These are phyloP conservation scores for Cyanoderma ruficeps DNA, from an alignment of 2,113 vertebrate species.

Conservation along the genomic window DNA sequence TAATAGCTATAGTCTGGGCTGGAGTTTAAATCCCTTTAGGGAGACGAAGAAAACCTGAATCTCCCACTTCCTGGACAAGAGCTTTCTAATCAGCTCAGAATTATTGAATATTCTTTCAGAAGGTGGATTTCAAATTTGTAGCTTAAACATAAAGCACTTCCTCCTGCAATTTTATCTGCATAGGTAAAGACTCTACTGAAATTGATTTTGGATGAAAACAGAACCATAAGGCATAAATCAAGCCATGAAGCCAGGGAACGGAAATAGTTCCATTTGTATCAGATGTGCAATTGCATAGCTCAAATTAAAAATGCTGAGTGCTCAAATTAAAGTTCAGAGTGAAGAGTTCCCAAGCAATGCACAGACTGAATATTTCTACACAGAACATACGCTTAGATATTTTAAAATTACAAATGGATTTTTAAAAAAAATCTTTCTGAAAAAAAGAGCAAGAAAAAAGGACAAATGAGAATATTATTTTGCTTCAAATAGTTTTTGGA, in stretches of 20 bases:
- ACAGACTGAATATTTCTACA: background rate
- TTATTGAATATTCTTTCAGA: slow-evolving; percentile 25
- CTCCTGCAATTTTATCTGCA: background rate
- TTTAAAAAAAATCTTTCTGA: background rate
- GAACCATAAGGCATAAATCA: background rate
- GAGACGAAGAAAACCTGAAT: background rate
- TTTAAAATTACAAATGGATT: background rate
- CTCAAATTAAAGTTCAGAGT: background rate
- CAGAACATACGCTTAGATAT: background rate
- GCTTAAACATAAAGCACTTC: slow-evolving; percentile 3
- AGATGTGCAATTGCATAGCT: background rate
- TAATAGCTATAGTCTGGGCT: background rate
- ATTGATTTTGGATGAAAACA: slow-evolving; percentile 50
- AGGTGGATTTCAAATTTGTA: slow-evolving; percentile 8
- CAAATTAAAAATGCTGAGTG: slow-evolving; percentile 11
- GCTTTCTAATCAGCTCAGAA: background rate
- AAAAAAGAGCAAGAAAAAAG: background rate
- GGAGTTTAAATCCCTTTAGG: background rate
- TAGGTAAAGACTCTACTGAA: background rate
- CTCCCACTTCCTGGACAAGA: background rate
- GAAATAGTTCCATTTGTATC: slow-evolving; percentile 20
- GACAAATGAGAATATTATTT: background rate
- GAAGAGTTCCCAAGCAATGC: background rate
- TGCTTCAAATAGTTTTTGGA: background rate
- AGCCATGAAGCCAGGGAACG: background rate